Evolutionary conservation across 2,113 vertebrate genomes (phyloP).

Genomic region (Gavialis gangeticus): DNA sequence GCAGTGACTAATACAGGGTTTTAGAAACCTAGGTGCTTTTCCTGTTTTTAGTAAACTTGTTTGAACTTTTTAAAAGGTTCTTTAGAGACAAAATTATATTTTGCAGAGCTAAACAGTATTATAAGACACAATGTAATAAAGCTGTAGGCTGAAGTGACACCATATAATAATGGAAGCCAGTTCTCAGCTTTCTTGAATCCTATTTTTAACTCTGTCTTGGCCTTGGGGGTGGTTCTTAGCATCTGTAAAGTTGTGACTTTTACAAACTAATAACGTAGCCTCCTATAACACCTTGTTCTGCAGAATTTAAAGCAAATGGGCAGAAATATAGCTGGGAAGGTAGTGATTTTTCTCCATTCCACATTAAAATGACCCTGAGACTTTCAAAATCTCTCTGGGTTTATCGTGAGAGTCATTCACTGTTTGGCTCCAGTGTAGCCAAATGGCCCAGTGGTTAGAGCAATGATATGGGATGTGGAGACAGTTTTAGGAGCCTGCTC

Average conservation of each 20-base stretch:
- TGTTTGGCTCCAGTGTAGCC: no score
- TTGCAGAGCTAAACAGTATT: background rate
- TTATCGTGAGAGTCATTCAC: no score
- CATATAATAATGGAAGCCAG: background rate
- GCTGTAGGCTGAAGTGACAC: background rate
- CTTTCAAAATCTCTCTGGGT: no score
- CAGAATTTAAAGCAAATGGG: no score
- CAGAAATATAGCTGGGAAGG: no score
- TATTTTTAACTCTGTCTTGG: background rate
- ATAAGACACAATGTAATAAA: background rate
- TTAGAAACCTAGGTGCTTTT: background rate
- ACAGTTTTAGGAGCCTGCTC: no score
- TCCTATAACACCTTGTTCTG: background rate
- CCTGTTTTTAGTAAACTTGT: no score
- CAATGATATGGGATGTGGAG: no score
- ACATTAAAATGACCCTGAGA: no score
- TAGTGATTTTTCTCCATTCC: no score
- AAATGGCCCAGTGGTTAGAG: no score
- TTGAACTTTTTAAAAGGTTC: background rate
- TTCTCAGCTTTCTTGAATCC: no score
- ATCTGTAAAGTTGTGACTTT: background rate
- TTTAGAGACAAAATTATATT: background rate
- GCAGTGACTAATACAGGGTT: background rate
- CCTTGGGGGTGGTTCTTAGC: background rate
- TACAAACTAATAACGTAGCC: background rate